A percentile compares a stretch with the other conserved stretches of the same genome.
These are phyloP conservation scores for Synergus laeviventris DNA, from an alignment of 2,888 invertebrate species.

Conservation along the genomic window DNA sequence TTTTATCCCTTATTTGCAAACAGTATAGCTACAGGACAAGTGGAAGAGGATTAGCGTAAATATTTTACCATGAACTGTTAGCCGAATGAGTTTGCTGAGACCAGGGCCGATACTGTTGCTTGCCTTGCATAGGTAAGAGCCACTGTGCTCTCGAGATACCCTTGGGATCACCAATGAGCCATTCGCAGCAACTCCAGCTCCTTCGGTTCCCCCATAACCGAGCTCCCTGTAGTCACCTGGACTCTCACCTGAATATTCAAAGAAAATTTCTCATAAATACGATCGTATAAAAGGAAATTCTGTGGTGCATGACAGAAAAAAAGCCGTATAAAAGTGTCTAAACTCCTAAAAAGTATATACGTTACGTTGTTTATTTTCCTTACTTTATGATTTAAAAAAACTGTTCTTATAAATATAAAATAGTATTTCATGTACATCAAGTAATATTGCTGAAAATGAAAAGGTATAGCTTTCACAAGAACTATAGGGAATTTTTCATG, in stretches of 20 bases:
- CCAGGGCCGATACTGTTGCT: slow-evolving; percentile 81
- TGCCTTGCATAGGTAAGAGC: slow-evolving; percentile 80
- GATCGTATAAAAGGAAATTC: slow-evolving; percentile 9
- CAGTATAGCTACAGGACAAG: slow-evolving; percentile 20
- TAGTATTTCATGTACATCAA: too few relatives aligned
- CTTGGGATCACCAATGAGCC: slow-evolving; percentile 78
- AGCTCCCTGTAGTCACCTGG: slow-evolving; percentile 79
- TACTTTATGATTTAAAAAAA: too few relatives aligned
- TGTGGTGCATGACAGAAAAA: not conserved
- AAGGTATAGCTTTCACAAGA: too few relatives aligned
- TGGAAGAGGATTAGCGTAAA: slow-evolving; percentile 56
- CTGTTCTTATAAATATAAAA: too few relatives aligned
- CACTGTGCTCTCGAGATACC: slow-evolving; percentile 78
- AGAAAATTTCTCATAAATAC: slow-evolving; percentile 29
- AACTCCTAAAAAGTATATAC: too few relatives aligned
- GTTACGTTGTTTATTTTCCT: too few relatives aligned
- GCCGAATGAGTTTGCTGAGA: slow-evolving; percentile 80
- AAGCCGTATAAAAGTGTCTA: not conserved
- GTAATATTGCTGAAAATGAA: too few relatives aligned
- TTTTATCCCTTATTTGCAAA: slow-evolving; percentile 46
- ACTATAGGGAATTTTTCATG: not conserved
- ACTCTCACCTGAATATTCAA: slow-evolving; percentile 69
- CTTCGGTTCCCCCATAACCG: slow-evolving; percentile 75
- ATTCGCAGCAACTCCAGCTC: slow-evolving; percentile 75
- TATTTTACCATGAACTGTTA: slow-evolving; percentile 80